A percentile compares a stretch with the other conserved stretches of the same genome.
phyloP scores from a whole-genome alignment of 2,113 vertebrate genomes.

The Heliornis fulica region DNA sequence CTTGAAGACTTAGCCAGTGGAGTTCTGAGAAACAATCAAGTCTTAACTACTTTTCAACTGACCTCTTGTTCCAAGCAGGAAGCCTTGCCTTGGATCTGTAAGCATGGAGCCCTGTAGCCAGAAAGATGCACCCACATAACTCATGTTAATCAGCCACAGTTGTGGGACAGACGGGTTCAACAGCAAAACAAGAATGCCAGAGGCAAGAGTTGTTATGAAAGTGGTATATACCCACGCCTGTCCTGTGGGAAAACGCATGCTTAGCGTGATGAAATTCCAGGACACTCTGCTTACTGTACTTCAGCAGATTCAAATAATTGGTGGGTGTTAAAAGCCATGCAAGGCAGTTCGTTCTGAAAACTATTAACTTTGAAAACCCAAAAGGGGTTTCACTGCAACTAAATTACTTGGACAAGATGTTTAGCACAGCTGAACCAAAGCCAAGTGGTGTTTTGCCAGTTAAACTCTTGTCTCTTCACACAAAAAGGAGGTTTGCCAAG shows the following conservation, averaged over 20 bases:
- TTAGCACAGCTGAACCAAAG: not conserved
- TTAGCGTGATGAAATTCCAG: not conserved
- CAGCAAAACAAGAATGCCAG: not conserved
- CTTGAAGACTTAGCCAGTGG: too few species aligned
- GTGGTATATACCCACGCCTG: not conserved
- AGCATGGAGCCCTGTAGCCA: not conserved
- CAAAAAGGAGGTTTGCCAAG: not conserved
- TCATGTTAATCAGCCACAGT: not conserved
- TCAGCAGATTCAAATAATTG: not conserved
- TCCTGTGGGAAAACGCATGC: not conserved
- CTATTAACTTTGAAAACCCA: not conserved
- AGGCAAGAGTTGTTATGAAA: not conserved
- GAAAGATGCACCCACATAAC: not conserved
- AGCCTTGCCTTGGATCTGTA: not conserved
- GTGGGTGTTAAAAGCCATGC: not conserved
- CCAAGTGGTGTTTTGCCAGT: not conserved
- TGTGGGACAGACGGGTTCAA: constrained; percentile 14
- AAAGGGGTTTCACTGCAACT: not conserved
- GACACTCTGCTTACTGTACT: not conserved
- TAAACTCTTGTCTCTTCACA: not conserved
- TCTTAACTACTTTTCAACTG: not conserved
- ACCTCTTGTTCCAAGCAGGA: not conserved
- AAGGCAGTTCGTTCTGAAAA: not conserved
- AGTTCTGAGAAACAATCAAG: not conserved
- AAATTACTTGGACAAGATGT: not conserved